These are phyloP conservation scores for Drosophila ogumai DNA, from an alignment of 1,140 invertebrate species.

Conservation along the genomic window DNA sequence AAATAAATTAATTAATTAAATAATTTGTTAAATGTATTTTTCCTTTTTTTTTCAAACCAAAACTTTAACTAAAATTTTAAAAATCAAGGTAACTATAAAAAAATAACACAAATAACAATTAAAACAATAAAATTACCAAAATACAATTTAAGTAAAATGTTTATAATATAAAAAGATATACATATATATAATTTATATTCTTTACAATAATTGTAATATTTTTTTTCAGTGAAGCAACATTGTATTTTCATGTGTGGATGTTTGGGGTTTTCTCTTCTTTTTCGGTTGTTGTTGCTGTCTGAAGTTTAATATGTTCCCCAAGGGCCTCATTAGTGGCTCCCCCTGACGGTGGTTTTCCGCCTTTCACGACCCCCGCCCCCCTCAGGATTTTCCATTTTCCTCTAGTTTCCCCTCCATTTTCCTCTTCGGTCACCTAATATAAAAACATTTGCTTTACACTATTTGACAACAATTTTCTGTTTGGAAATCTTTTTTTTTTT, in stretches of 20 bases:
- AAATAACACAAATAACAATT: too few relatives aligned
- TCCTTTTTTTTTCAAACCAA: too few relatives aligned
- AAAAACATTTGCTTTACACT: conserved; percentile 74
- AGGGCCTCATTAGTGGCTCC: conserved; percentile 79
- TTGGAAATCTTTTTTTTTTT: conserved; percentile 24
- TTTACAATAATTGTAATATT: not conserved
- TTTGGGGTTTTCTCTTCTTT: conserved; percentile 7
- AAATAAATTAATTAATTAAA: too few relatives aligned
- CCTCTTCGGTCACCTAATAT: conserved; percentile 52
- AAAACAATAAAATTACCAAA: not conserved
- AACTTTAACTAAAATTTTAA: too few relatives aligned
- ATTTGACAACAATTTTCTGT: conserved; percentile 60
- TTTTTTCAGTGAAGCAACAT: conserved; percentile 8
- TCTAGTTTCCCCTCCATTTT: conserved; percentile 5
- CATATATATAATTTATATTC: not conserved
- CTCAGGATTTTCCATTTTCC: conserved; percentile 2
- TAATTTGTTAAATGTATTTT: too few relatives aligned
- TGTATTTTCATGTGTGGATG: conserved; percentile 35
- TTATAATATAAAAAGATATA: not conserved
- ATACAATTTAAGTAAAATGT: not conserved
- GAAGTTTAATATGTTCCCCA: conserved; percentile 80
- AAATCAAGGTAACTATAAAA: too few relatives aligned
- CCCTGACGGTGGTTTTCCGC: conserved; percentile 51
- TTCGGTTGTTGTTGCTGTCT: conserved; percentile 30
- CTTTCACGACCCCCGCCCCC: not conserved